Evolutionary conservation across 2,113 vertebrate genomes (phyloP), one percentile per base, ranked within the genome.

Genomic region (Leiothrix lutea): DNA sequence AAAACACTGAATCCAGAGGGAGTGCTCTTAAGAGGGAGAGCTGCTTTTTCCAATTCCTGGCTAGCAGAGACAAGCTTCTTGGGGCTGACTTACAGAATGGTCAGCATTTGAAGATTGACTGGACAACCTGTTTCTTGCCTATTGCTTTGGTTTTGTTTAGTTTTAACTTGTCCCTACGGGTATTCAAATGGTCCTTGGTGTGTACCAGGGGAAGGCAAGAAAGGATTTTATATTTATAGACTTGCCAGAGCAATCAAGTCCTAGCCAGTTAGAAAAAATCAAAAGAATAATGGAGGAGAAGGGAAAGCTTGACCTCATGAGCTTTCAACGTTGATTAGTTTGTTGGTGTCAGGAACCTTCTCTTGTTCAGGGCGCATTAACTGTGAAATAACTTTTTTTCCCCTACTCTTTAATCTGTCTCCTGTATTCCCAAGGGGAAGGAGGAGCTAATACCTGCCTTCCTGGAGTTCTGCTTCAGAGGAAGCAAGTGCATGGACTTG

Each of bases 321-420:
- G 69, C 75, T 96, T 94, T 96, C 92, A 86, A 61, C 4, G 14
- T 95, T 96, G 95, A 97, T 97, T 96, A 95, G 87, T 80, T 93
- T 69, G 91, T 87, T 79, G 66, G 83, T 95, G 93, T 96, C 79
- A 13, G 75, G 62, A 91, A 86, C 87, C 75, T 96, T 96, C 96
- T 50, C 91, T 91, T 90, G 89, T 95, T 90, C 19, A 0, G 85
- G 90, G 50, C 91, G 95, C 73, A 66, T n/a, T 73, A 67, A 72
- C 77, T 40, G 73, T 71, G 91, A 95, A 95, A 92, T 72, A 20
- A 84, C 81, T 93, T 91, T 72, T 47, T n/a, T 25, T 5, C 3
- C 15, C 19, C 8, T 84, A 80, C 19, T 82, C 77, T 94, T 91
- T 96, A 95, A 87, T 92, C 80, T 93, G 53, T 71, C 62, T 70